Base-by-base conservation (phyloP, 2,888 invertebrate species). In the Uloborus plumipes region DNA sequence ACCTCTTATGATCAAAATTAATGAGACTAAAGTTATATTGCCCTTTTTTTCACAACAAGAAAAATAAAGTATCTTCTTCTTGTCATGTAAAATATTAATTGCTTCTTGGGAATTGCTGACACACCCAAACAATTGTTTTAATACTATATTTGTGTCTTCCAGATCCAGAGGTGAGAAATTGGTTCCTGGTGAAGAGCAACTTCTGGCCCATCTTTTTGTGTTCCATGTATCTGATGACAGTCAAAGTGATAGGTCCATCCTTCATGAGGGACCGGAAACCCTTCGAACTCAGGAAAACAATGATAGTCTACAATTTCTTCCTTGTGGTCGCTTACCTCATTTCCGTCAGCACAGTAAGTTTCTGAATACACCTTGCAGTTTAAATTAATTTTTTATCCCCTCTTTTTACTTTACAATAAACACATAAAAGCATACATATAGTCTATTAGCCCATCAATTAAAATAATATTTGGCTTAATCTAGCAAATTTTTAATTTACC, bases 181-280 rank as follows among this genome's bases (percentile, higher is more conserved):
- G 95, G 95, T 91, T 94, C 85, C 93, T 97, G 93, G 94, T 96
- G 94, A 93, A 93, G 87, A 94, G 95, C 84, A 96, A 96, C 20
- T 91, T 94, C 88, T 96, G 97, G 71, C 97, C 97, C 85, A 88
- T 96, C 73, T 90, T 92, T 76, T 93, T 96, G 88, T 96, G 96
- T 90, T 87, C 95, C 78, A 91, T 92, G 87, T 97, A 97, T 91
- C 94, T 94, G 86, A 93, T 94, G 89, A 93, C 94, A 88, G 94
- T 95, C 87, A 93, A 93, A 90, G 92, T 92, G 76, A 89, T 95
- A 86, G 96, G 96, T 83, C 97, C 97, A 69, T 91, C 92, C 87
- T 89, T 95, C 80, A 97, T 97, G 97, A 94, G 94, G 87, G 94
- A 96, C 89, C 92, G 95, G 85, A 94, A 96, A 90, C 94, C 97